Base-by-base conservation (phyloP, 2,797 vertebrate genomes). In the Gallinago nigripennis region DNA sequence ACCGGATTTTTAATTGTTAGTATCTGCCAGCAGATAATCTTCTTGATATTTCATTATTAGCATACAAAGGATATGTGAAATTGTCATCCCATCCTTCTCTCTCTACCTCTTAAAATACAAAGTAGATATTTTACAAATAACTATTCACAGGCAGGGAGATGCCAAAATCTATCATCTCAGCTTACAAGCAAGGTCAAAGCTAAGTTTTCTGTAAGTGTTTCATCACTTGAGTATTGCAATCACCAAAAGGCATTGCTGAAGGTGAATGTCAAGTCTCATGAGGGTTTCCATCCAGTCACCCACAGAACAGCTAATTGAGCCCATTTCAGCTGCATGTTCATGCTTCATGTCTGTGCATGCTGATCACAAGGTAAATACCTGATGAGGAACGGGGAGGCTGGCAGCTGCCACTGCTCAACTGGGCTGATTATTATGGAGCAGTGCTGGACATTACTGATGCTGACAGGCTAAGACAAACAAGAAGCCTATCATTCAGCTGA, bases 291-390 rank as follows among this genome's bases (percentile, higher is more conserved):
- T 9, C 48, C 70, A 57, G 11, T 10, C 61, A 66, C 27, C 28
- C 39, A 28, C 57, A 28, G 60, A 6, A 37, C 14, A 76, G 39
- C 30, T 13, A 24, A 12, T 6, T 0, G 0, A 82, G 51, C 24
- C 56, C 16, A 6, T 60, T 70, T 71, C 90, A 79, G 56, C 43
- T 57, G 64, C 25, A 4, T 7, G 1, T 35, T 68, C 20, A 1
- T 23, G n/a, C 30, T 53, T 58, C 21, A 16, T 0, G 0, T 53
- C 65, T 57, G 25, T 48, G 64, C 31, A 41, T 64, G 53, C 53
- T 89, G 64, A 77, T 69, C 60, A 37, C 35, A 19, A 45, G 53
- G 41, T 30, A 64, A 35, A n/a, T 51, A 43, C 12, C 16, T 45
- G 71, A 6, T 56, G 75, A 46, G 56, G 16, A 17, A 24, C 71